Evolutionary conservation across 2,888 invertebrate species (phyloP), one percentile per base, ranked within the genome.

Genomic region (Stratiomys singularior): DNA sequence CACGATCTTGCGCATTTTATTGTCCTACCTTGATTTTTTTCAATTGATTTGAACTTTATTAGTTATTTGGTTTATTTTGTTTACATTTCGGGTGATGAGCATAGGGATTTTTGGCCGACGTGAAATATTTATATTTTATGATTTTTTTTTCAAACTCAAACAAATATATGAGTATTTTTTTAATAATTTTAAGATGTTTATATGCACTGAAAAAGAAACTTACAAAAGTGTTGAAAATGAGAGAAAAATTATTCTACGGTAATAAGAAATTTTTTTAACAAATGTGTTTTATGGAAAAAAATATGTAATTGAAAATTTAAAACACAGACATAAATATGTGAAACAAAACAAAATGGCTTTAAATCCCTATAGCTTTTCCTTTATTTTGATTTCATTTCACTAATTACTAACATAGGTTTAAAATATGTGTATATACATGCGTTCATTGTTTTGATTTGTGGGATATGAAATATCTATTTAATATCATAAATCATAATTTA

Each of bases 311-410:
- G 78, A 77, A 64, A 81, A 81, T 52, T 28, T 3, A 27, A 15
- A 18, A 23, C 37, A 37, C 37, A 23, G 5, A 60, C 23, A 46
- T 69, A 74, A 76, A 79, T 80, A 74, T 67, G 47, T n/a, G 46
- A 47, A 78, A 58, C 79, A 47, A 63, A 30, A 74, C 46, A 80
- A 82, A 85, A 86, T 86, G 87, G 87, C 87, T 87, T 87, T 84
- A 87, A 86, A 87, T 87, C 87, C 87, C 87, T 87, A 87, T 86
- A 87, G 87, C 87, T 87, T 87, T 87, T 87, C 87, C 87, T 87
- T 85, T 84, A 84, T 69, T 63, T 76, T 74, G 23, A 47, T 67
- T 66, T 77, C 56, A 47, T 71, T 76, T 44, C 21, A 63, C 27
- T 44, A 44, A 25, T 64, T 46, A 76, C 27, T n/a, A 60, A 76